These are phyloP conservation scores for Aldrovandia affinis DNA, from an alignment of 2,797 vertebrate genomes.

Conservation along the genomic window DNA sequence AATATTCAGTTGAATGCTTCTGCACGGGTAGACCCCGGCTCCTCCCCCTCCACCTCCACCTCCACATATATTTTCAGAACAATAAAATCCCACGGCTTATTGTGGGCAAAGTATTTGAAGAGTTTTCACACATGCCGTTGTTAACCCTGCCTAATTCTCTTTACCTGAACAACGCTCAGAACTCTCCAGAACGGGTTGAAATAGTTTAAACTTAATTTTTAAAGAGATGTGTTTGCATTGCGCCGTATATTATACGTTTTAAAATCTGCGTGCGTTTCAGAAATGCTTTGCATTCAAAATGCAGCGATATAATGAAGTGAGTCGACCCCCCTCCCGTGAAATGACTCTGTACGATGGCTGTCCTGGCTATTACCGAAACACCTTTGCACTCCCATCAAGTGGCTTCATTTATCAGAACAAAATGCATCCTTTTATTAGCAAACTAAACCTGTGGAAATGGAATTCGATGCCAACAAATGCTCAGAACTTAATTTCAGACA, in stretches of 20 bases:
- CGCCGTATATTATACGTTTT: conserved; percentile 80
- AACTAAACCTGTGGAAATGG: conserved; percentile 61
- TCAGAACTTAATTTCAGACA: conserved; percentile 28
- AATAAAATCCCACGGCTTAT: conserved; percentile 64
- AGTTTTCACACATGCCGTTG: conserved; percentile 75
- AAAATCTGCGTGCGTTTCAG: conserved; percentile 77
- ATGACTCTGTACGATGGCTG: conserved; percentile 82
- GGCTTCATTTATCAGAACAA: conserved; percentile 74
- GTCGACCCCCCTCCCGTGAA: conserved; percentile 77
- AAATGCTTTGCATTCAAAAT: conserved; percentile 73
- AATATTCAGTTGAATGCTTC: conserved; percentile 30
- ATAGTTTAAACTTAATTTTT: conserved; percentile 86
- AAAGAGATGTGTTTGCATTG: conserved; percentile 84
- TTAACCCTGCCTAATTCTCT: conserved; percentile 82
- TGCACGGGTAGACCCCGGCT: conserved; percentile 40
- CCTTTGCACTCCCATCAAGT: conserved; percentile 78
- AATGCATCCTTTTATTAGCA: conserved; percentile 68
- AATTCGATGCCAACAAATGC: conserved; percentile 53
- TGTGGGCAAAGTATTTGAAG: conserved; percentile 74
- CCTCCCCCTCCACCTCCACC: conserved; percentile 22
- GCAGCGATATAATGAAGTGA: conserved; percentile 82
- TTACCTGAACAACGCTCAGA: conserved; percentile 80
- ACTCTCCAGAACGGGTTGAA: conserved; percentile 80
- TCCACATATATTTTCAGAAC: conserved; percentile 51
- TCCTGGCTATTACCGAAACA: conserved; percentile 71